These are phyloP conservation scores for Peromyscus polionotus DNA, from an alignment of 2,113 vertebrate species.

Conservation along the genomic window DNA sequence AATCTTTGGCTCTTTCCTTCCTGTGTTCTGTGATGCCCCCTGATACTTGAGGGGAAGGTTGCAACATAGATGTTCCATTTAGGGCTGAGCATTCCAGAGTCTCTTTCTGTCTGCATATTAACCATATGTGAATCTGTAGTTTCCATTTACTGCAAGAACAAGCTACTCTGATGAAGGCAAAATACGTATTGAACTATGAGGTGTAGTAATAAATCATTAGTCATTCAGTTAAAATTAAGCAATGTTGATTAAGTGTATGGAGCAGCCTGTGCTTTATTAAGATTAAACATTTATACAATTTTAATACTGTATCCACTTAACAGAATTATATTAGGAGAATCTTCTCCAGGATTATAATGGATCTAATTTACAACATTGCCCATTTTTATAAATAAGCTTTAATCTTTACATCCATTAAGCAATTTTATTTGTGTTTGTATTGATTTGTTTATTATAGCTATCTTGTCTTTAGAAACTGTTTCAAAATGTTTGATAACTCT, in stretches of 20 bases:
- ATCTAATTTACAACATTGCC: neutral
- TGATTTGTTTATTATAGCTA: neutral
- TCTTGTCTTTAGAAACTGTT: neutral
- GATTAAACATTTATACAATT: neutral
- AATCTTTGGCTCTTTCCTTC: neutral
- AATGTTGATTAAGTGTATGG: neutral
- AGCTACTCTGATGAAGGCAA: too few relatives aligned
- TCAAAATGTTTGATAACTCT: neutral
- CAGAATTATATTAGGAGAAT: neutral
- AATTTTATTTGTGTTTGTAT: neutral
- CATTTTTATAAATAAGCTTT: neutral
- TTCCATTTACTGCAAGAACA: too few relatives aligned
- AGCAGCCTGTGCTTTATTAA: neutral
- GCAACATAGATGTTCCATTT: neutral
- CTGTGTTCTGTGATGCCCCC: neutral
- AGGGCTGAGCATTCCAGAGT: neutral
- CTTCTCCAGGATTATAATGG: neutral
- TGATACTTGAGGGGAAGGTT: neutral
- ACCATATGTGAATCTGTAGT: too few relatives aligned
- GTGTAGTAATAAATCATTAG: neutral
- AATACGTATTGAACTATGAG: neutral
- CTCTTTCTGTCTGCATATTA: neutral
- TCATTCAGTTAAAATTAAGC: neutral
- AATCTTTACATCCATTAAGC: conserved; percentile 2
- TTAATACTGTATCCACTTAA: neutral